Conservation (phyloP, 2,113 vertebrate species). For the Grantiella picta region DNA sequence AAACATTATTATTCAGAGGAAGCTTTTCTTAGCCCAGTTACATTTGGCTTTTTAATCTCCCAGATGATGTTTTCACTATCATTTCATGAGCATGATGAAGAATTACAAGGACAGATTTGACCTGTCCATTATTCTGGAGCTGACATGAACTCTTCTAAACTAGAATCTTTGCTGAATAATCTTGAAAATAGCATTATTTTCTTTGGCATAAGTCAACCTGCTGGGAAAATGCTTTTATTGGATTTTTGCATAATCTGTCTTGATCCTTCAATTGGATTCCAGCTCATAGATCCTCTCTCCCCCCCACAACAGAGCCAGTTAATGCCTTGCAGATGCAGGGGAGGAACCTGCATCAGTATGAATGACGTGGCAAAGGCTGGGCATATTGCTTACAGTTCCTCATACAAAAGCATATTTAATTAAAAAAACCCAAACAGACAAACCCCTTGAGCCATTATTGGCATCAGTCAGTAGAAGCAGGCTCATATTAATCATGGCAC, state of each 20-base stretch:
- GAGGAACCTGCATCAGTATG: not conserved
- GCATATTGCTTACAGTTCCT: not conserved
- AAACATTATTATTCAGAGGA: not conserved
- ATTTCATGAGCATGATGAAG: not conserved
- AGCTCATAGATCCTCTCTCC: not conserved
- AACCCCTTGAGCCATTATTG: not conserved
- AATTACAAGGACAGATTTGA: not conserved
- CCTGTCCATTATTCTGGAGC: not conserved
- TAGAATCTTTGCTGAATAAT: not conserved
- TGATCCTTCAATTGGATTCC: conserved; percentile 35
- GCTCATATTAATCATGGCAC: not conserved
- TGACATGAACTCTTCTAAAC: not conserved
- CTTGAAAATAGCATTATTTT: conserved; percentile 1
- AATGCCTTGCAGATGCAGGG: not conserved
- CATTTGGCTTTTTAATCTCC: not conserved
- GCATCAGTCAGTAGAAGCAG: not conserved
- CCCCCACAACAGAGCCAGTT: not conserved
- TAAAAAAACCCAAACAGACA: not conserved
- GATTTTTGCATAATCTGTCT: conserved; percentile 43
- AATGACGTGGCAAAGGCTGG: not conserved
- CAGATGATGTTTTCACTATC: not conserved
- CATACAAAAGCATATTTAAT: not conserved
- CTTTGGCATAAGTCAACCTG: not conserved
- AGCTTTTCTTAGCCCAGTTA: not conserved
- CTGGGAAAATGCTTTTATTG: conserved; percentile 14